Evolutionary conservation across 1,140 invertebrate species (phyloP), one percentile per base, ranked within the genome.

Genomic region (Drosophila ohnishii): DNA sequence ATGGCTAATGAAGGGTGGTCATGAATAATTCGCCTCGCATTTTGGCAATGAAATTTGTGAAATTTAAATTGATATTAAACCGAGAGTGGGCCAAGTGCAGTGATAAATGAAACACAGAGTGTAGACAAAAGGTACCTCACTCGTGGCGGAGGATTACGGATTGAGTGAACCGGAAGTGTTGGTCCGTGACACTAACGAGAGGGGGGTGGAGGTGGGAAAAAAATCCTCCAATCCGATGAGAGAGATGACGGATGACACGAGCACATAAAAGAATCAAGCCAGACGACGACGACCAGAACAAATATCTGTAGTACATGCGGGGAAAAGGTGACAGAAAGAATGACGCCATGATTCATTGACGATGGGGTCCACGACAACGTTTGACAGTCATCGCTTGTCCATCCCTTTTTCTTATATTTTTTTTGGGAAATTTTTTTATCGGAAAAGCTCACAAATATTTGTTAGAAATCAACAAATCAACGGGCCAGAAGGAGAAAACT

Each of bases 11-110:
- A 76, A 74, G 47, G 73, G 56, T 40, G 28, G 51, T 51, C 62
- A 82, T 85, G 56, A 71, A 78, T 85, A 78, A 78, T 71, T 61
- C 30, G 14, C 13, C 35, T 37, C 34, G 50, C 44, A 56, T 50
- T 57, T 53, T 13, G 51, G 44, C 65, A 35, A 85, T 82, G 77
- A 82, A 82, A 85, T 84, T 76, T 62, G 51, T 85, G 57, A 80
- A 85, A 82, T 78, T 75, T 78, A 74, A 85, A 87, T 85, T 85
- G 81, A 86, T 71, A 81, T 75, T 86, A 86, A 84, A 84, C 63
- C 80, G 75, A 66, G 58, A 66, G 16, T 50, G 66, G n/a, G n/a
- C 47, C 37, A 53, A 53, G 19, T 6, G 14, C 19, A 13, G 19
- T 63, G 56, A 53, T 74, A 74, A 55, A 74, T 74, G 45, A 62